Conservation (phyloP, 2,888 invertebrate species). For the Lampropteryx suffumata region DNA sequence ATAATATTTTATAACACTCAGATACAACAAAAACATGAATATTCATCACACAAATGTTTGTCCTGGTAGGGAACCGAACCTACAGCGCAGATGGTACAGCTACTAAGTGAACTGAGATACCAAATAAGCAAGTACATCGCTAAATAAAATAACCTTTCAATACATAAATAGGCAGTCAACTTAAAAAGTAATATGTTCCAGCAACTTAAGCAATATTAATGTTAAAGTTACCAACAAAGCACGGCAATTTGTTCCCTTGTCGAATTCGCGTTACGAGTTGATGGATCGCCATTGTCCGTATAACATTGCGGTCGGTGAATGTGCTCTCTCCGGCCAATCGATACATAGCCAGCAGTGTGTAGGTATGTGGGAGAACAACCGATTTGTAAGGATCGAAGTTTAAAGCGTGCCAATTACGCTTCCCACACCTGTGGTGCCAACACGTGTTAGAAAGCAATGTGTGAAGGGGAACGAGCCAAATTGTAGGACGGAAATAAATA, state of each 20-base stretch:
- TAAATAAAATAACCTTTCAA: too few species aligned
- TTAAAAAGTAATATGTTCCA: too few species aligned
- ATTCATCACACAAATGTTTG: too few species aligned
- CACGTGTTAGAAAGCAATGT: conserved; percentile 13
- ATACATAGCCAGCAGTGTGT: conserved; percentile 7
- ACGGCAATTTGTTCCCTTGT: conserved; percentile 40
- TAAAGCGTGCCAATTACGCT: conserved; percentile 29
- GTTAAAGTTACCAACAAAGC: conserved; percentile 33
- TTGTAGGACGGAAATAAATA: conserved; percentile 1
- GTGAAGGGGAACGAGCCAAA: conserved; percentile 9
- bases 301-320: conserved; percentile 35
- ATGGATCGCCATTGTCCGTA: conserved; percentile 40
- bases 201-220: conserved; percentile 20
- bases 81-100: too few species aligned
- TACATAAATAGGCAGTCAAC: too few species aligned
- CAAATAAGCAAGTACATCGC: too few species aligned
- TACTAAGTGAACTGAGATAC: too few species aligned
- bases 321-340: conserved; percentile 6
- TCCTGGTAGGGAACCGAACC: too few species aligned
- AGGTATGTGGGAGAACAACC: conserved; percentile 3
- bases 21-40: too few species aligned
- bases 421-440: conserved; percentile 21
- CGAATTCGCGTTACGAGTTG: conserved; percentile 29
- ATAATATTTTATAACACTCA: too few species aligned
- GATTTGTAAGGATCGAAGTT: conserved; percentile 15